phyloP scores from a whole-genome alignment of 2,113 vertebrate genomes.

The Bujurquina vittata region DNA sequence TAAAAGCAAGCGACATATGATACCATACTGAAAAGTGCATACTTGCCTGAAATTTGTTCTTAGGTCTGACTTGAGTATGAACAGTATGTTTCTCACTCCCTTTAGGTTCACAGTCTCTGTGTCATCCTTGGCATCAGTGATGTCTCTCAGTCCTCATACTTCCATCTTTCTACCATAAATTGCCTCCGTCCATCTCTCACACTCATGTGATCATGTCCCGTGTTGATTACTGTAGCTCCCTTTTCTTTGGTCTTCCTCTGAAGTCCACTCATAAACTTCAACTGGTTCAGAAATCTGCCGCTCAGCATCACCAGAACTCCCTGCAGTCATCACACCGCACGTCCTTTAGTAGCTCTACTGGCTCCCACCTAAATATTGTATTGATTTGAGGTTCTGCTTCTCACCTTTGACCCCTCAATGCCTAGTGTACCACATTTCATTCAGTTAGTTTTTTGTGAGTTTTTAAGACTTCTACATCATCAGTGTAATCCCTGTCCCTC shows the following conservation, averaged over 20 bases:
- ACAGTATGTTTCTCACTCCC: background rate
- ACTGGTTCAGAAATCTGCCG: background rate
- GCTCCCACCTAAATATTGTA: no score
- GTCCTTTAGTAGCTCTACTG: background rate
- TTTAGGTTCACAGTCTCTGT: background rate
- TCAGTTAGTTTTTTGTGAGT: no score
- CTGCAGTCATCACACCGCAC: background rate
- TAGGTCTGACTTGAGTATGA: no score
- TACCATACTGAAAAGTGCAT: no score
- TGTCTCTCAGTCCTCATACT: background rate
- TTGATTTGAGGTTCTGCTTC: background rate
- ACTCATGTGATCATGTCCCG: background rate
- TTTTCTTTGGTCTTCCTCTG: background rate
- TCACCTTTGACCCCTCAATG: background rate
- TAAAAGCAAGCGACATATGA: no score
- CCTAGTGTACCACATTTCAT: no score
- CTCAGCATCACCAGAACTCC: background rate
- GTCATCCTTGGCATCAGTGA: background rate
- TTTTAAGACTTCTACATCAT: no score
- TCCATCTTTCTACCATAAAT: background rate
- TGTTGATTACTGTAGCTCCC: background rate
- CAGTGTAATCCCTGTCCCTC: no score
- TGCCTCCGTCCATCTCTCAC: background rate
- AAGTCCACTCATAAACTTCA: background rate
- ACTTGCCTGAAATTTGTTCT: no score